Conservation (phyloP, 2,888 invertebrate species). For the Acheta domesticus region DNA sequence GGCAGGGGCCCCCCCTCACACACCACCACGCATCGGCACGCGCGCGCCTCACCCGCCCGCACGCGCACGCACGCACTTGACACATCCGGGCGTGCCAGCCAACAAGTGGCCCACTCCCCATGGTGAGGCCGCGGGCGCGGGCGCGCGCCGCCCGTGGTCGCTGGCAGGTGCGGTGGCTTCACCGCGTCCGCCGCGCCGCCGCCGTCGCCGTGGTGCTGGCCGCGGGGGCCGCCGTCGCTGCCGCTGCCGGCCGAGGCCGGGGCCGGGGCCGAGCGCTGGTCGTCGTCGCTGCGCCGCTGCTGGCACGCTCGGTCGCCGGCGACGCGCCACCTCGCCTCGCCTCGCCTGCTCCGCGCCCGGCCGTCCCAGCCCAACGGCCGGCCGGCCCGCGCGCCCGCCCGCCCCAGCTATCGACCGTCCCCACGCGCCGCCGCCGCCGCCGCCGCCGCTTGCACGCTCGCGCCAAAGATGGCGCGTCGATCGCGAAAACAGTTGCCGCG, state of each 20-base stretch:
- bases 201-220: not conserved
- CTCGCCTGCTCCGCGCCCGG: not conserved
- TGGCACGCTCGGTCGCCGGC: no score
- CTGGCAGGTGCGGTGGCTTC: no score
- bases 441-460: not conserved
- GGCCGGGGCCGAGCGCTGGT: not conserved
- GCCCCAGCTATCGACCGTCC: not conserved
- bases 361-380: not conserved
- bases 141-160: not conserved
- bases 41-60: no score
- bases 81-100: not conserved
- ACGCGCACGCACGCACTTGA: not conserved
- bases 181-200: no score
- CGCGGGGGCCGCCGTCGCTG: no score
- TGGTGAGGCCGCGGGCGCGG: not conserved
- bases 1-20: no score
- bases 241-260: no score
- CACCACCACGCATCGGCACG: no score
- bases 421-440: no score
- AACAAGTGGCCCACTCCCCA: not conserved
- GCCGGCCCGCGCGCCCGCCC: not conserved
- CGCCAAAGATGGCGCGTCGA: conserved; percentile 21
- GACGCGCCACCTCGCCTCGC: not conserved
- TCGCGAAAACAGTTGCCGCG: not conserved
- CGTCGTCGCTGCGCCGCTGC: no score